A percentile compares a stretch with the other conserved stretches of the same genome.
Evolutionary conservation across 2,888 invertebrate species (phyloP).

Genomic region (Drosophila robusta): DNA sequence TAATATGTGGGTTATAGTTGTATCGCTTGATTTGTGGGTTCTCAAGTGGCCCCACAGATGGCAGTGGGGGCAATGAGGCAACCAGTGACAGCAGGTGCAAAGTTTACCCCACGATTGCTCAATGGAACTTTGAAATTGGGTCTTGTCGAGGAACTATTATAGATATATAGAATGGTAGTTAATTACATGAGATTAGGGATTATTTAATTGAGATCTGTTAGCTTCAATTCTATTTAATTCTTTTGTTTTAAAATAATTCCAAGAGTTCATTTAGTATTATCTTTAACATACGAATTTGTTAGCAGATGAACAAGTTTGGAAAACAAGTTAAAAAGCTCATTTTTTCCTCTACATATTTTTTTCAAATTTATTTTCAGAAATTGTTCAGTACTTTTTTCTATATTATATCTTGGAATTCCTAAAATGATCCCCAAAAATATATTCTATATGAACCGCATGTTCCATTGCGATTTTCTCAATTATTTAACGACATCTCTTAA

Average conservation of each 20-base stretch:
- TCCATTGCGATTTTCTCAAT: not conserved
- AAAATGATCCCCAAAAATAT: too few relatives aligned
- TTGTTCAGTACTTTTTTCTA: too few relatives aligned
- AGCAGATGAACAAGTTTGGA: too few relatives aligned
- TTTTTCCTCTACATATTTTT: too few relatives aligned
- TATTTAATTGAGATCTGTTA: too few relatives aligned
- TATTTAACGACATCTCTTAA: not conserved
- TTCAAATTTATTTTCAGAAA: too few relatives aligned
- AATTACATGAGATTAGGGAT: not conserved
- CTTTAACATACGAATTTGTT: too few relatives aligned
- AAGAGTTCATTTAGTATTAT: too few relatives aligned
- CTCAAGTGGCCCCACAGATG: slow-evolving; percentile 27
- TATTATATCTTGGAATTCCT: too few relatives aligned
- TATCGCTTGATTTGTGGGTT: slow-evolving; percentile 46
- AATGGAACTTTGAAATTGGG: not conserved
- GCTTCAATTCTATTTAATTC: too few relatives aligned
- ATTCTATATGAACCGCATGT: not conserved
- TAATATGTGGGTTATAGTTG: slow-evolving; percentile 33
- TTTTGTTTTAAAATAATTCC: too few relatives aligned
- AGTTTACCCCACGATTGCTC: slow-evolving; percentile 3
- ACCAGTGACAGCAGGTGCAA: not conserved
- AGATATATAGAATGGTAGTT: not conserved
- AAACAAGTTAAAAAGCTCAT: too few relatives aligned
- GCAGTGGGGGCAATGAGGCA: not conserved
- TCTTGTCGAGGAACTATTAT: not conserved